phyloP scores from a whole-genome alignment of 1,140 invertebrate species.

The Zaprionus camerounensis region DNA sequence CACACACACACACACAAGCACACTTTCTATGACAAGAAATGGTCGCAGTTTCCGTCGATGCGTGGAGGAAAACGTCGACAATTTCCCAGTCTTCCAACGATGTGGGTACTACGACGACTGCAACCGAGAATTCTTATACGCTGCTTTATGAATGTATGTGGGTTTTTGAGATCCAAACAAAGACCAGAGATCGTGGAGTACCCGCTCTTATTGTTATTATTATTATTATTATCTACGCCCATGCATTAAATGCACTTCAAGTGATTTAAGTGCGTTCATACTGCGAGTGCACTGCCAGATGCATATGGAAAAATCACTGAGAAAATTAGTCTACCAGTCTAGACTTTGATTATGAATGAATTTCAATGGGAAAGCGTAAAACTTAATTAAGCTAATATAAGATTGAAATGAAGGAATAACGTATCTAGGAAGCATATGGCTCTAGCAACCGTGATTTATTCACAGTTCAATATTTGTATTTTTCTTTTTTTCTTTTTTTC shows the following conservation, averaged over 20 bases:
- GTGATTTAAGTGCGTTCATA: constrained; percentile 23
- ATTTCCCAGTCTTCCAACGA: constrained; percentile 39
- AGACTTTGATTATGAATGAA: constrained; percentile 12
- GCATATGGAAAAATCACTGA: constrained; percentile 15
- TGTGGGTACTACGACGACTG: constrained; percentile 35
- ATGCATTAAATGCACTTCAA: constrained; percentile 19
- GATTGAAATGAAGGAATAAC: not conserved
- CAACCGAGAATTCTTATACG: constrained; percentile 18
- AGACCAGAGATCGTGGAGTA: constrained; percentile 11
- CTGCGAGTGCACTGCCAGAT: constrained; percentile 1
- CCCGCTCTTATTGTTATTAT: constrained; percentile 22
- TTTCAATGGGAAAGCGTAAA: not conserved
- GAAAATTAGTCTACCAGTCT: constrained; percentile 5
- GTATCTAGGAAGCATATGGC: not conserved
- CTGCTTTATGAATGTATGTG: constrained; percentile 14
- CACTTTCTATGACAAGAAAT: constrained; percentile 51
- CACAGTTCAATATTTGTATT: too few species aligned
- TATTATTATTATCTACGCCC: constrained; percentile 9
- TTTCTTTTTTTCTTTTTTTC: not conserved
- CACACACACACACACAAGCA: constrained; percentile 31
- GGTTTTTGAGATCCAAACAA: constrained; percentile 38
- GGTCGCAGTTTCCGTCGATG: constrained; percentile 24
- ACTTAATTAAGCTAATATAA: not conserved
- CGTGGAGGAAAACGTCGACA: constrained; percentile 38
- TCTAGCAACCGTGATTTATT: not conserved